These are phyloP conservation scores for Phalacrocorax brasilianus DNA, from an alignment of 2,113 vertebrate species.

Conservation along the genomic window DNA sequence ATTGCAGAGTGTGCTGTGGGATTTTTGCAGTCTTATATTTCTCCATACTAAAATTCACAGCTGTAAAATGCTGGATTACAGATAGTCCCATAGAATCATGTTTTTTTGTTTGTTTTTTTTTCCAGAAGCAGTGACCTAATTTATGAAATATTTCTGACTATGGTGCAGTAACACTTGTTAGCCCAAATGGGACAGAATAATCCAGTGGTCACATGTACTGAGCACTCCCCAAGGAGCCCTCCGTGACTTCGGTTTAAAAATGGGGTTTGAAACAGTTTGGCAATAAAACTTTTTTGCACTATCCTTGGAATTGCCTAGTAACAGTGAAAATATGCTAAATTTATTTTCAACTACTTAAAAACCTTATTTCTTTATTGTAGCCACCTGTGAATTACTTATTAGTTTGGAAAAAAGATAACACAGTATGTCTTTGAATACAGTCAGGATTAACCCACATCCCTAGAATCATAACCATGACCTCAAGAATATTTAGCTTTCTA, in stretches of 20 bases:
- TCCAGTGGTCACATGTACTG: not conserved
- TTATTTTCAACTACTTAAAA: not conserved
- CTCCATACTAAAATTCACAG: not conserved
- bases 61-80: not conserved
- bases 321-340: not conserved
- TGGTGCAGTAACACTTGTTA: not conserved
- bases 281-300: not conserved
- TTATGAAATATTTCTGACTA: not conserved
- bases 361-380: not conserved
- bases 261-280: not conserved
- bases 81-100: not conserved
- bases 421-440: not conserved
- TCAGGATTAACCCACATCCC: not conserved
- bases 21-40: not conserved
- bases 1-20: accelerated
- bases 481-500: not conserved
- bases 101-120: not conserved
- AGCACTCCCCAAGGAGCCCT: not conserved
- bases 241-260: not conserved
- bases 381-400: not conserved
- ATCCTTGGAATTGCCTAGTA: not conserved
- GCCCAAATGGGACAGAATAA: not conserved
- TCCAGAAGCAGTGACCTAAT: not conserved
- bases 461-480: not conserved
- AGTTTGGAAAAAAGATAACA: not conserved